A percentile compares a stretch with the other conserved stretches of the same genome.
Conservation (phyloP, 2,797 vertebrate species). For the Meriones psammophilus region DNA sequence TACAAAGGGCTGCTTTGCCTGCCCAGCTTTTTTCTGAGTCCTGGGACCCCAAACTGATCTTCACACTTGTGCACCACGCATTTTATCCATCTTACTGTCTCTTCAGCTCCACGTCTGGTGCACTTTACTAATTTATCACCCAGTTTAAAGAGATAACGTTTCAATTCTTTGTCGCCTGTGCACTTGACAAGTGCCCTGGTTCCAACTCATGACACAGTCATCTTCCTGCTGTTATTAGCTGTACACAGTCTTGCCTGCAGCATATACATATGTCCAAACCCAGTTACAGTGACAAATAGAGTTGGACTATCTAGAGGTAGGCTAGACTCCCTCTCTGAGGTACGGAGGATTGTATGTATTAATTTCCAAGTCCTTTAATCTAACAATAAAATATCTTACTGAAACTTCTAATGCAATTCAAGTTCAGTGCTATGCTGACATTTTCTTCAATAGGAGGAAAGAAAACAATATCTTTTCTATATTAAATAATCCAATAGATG, state of each 20-base stretch:
- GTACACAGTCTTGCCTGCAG: background rate
- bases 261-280: background rate
- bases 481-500: background rate
- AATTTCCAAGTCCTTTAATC: slow-evolving; percentile 30
- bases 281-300: background rate
- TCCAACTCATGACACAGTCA: background rate
- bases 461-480: background rate
- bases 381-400: slow-evolving; percentile 22
- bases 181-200: background rate
- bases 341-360: background rate
- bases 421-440: background rate
- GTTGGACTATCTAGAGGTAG: background rate
- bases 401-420: background rate
- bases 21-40: background rate
- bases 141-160: background rate
- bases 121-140: background rate
- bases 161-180: background rate
- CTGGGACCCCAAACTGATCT: background rate
- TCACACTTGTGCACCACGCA: background rate
- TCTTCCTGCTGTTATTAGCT: background rate
- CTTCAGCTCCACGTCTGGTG: background rate
- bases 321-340: background rate
- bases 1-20: background rate
- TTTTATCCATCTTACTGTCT: background rate
- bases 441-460: background rate